Evolutionary conservation across 2,113 vertebrate species (phyloP), one percentile per base, ranked within the genome.

Genomic region (Furnarius figulus): DNA sequence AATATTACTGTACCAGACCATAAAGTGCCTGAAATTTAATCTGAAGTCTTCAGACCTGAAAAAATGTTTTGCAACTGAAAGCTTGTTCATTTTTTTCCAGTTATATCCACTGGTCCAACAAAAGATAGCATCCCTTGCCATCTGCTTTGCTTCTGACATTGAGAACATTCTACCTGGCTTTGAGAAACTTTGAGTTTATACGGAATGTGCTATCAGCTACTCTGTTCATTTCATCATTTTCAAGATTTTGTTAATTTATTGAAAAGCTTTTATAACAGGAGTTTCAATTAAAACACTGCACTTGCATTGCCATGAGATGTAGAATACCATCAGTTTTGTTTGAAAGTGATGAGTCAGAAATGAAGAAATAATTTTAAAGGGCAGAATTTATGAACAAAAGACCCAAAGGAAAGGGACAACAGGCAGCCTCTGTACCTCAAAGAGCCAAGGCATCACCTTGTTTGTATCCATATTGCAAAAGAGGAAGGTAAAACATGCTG

Each of bases 11-110:
- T 65, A 81, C 15, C 30, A 78, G 68, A 81, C 56, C 81, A 71
- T 71, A 65, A 86, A 88, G 52, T 63, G 70, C 53, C 61, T 93
- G 92, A 96, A 95, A 94, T 90, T 61, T 68, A 93, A 92, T 92
- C 73, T 84, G 24, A 94, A 85, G 47, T 68, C 61, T 90, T 95
- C 61, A 89, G 86, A 89, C 22, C 59, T 58, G 20, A 83, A 90
- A 82, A 90, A 74, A 6, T 8, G 1, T 46, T 93, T 72, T 75
- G 33, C 30, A 87, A 28, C 50, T 74, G 80, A 89, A 92, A 89
- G 70, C 47, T 52, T 84, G 18, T 74, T 86, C 28, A 52, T 39
- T 86, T 93, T 95, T 89, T 81, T 71, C 68, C 86, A 85, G 27
- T 42, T 75, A 10, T 55, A 92, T 77, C 42, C 39, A 81, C 3